Base-by-base conservation (phyloP, 1,140 invertebrate genomes). In the Lutraria rhynchaena region DNA sequence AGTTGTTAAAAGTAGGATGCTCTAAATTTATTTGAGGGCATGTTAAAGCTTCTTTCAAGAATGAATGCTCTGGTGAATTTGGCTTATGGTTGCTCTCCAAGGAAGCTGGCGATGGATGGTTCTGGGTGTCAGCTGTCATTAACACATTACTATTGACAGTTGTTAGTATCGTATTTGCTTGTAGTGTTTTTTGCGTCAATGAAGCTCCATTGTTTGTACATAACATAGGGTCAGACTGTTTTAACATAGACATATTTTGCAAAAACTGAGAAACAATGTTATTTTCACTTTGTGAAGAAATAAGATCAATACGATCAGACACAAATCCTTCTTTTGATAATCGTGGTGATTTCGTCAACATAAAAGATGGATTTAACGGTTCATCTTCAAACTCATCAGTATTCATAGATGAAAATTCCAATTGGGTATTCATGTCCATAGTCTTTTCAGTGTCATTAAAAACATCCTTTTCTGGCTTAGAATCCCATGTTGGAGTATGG, bases 261-360 rank as follows among this genome's bases (percentile, higher is more conserved):
- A 77, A 58, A 27, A 77, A 77, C 49, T 77, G 75, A 29, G 75
- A 67, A 37, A 77, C 75, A 77, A 77, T 46, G 55, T 37, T 77
- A 19, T 37, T 51, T 15, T 73, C 55, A 29, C 17, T 13, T 0
- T 33, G 3, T 41, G 29, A 13, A 27, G 22, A 35, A 2, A 13
- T 1, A 22, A 75, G 41, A 13, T 35, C 73, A 46, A 75, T 60
- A 60, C 46, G 55, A 29, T 33, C 73, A 1, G 57, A 9, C 11
- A 29, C 15, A 46, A 61, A 75, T 17, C 41, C 44, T 22, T 61
- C 73, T 49, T 44, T 75, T 44, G 73, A 67, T 46, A 67, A 31
- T 29, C 41, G 41, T 13, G 41, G 44, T 19, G 63, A 67, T 31
- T 67, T 67, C 27, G 49, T 15, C 3, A 13, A 13, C 22, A 31